Conservation (phyloP, 2,113 vertebrate species). For the Prochilodus magdalenae region DNA sequence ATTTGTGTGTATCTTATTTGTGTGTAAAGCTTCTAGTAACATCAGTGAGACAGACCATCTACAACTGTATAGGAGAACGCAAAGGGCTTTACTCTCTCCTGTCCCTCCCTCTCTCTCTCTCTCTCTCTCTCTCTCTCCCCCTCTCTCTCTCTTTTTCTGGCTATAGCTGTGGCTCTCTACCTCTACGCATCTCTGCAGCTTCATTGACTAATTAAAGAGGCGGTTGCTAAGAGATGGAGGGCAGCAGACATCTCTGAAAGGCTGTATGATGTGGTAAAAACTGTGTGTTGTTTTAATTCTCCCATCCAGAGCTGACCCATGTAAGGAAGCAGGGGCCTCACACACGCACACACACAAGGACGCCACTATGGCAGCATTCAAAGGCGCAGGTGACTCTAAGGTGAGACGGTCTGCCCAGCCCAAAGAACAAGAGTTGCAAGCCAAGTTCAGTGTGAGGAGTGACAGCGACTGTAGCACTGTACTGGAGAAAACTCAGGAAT, state of each 20-base stretch:
- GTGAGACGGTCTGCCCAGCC: conserved; percentile 28
- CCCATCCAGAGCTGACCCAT: conserved; percentile 54
- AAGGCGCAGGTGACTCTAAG: conserved; percentile 47
- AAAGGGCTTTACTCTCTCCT: background rate
- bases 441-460: conserved; percentile 37
- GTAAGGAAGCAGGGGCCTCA: conserved; percentile 55
- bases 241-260: conserved; percentile 59
- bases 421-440: conserved; percentile 29
- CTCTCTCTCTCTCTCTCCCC: background rate
- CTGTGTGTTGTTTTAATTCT: conserved; percentile 49
- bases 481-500: conserved; percentile 83
- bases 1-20: background rate
- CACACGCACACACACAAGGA: background rate
- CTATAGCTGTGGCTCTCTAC: conserved; percentile 53
- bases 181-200: conserved; percentile 49
- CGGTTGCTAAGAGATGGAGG: conserved; percentile 79
- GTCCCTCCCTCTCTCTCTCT: background rate
- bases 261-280: conserved; percentile 66
- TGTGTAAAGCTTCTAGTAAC: too few species aligned
- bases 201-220: conserved; percentile 75
- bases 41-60: background rate
- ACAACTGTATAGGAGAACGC: background rate
- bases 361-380: conserved; percentile 69
- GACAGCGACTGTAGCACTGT: conserved; percentile 65
- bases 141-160: background rate